Base-by-base conservation (phyloP, 2,113 vertebrate genomes). In the Oceanites oceanicus region DNA sequence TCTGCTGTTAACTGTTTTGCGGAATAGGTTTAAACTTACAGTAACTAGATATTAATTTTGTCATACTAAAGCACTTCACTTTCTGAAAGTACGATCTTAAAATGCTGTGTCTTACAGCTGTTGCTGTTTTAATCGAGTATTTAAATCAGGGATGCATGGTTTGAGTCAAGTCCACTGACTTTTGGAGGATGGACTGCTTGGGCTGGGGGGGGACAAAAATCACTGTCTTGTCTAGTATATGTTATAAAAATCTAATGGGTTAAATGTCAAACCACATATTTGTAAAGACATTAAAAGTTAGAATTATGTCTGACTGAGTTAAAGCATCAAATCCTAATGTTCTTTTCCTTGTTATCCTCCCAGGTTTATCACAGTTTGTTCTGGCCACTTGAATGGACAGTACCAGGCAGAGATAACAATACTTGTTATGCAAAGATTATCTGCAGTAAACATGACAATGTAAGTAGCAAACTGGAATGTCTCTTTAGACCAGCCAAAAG, bases 381-480 rank as follows among this genome's bases (percentile, higher is more conserved):
- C 93, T 99, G 99, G 99, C 99, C 99, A 32, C 98, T 99, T 89
- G 99, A 99, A 95, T 99, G 99, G 98, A 99, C 99, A 4, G 88
- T 99, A 50, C 98, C 99, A 0, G 86, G 96, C 92, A 98, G 99
- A 90, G 99, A 99, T 97, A 99, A 99, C 96, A 99, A 99, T 93
- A 97, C 68, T 70, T 99, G 99, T 93, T 99, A 99, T 5, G 98
- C 97, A 66, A 99, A 99, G 98, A 97, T 99, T 83, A 98, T 99
- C 95, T 99, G 99, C 98, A 99, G 97, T 89, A 99, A 99, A 93
- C 96, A 95, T 2, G 99, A 99, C 94, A 97, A 97, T 2, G 99
- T 99, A 98, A 86, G 99, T 98, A 61, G 49, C 5, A 67, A 75
- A 62, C 23, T 56, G 68, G 21, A 66, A 59, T 76, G 34, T 38